These are phyloP conservation scores for Dichetophora obliterata DNA, from an alignment of 2,888 invertebrate species.

Conservation along the genomic window DNA sequence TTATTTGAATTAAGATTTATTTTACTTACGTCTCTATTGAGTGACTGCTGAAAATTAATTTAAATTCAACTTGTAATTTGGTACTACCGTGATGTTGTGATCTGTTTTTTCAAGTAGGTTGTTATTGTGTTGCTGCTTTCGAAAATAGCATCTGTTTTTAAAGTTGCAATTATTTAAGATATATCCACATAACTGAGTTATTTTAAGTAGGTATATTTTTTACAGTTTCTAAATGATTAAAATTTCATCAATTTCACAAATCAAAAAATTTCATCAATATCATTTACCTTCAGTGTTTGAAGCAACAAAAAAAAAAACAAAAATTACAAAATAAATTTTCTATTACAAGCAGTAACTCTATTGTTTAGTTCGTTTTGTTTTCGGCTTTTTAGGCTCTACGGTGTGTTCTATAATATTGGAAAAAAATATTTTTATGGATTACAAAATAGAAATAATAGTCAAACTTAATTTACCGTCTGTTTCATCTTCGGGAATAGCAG, in stretches of 20 bases:
- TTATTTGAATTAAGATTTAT: too few species aligned
- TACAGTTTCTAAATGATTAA: too few species aligned
- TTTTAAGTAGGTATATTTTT: too few species aligned
- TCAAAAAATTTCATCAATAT: conserved; percentile 24
- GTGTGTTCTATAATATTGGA: conserved; percentile 28
- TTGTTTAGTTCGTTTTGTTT: conserved; percentile 40
- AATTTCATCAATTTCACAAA: neutral
- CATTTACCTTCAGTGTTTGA: neutral
- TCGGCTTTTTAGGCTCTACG: conserved; percentile 44
- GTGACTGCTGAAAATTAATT: too few species aligned
- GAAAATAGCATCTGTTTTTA: too few species aligned
- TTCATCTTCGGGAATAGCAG: conserved; percentile 54
- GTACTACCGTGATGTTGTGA: too few species aligned
- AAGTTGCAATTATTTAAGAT: too few species aligned
- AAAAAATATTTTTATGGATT: neutral
- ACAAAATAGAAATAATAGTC: neutral
- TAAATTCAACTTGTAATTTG: too few species aligned
- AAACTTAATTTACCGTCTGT: conserved; percentile 41
- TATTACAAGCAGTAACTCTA: conserved; percentile 8
- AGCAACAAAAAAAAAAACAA: neutral
- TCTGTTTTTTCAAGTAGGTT: too few species aligned
- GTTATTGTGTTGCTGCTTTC: too few species aligned
- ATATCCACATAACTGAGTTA: too few species aligned
- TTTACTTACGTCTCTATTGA: too few species aligned
- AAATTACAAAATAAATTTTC: neutral